A percentile compares a stretch with the other conserved stretches of the same genome.
Evolutionary conservation across 2,888 invertebrate species (phyloP).

Genomic region (Onchidella celtica): DNA sequence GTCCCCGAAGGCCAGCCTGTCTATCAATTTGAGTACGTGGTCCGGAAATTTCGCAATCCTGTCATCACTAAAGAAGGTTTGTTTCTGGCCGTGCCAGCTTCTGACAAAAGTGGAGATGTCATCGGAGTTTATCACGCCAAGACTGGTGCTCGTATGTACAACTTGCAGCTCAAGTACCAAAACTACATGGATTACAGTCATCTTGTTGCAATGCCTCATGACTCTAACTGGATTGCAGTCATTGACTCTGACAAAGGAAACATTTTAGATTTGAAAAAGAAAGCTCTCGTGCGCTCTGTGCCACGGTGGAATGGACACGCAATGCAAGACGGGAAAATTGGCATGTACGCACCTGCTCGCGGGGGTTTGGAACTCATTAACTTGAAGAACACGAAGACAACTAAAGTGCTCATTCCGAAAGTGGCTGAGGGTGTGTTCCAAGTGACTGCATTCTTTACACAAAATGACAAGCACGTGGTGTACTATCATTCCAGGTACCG

Average conservation of each 20-base stretch:
- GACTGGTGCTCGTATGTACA: slow-evolving; percentile 84
- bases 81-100: slow-evolving; percentile 84
- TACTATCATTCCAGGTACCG: slow-evolving; percentile 98
- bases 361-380: slow-evolving; percentile 95
- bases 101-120: slow-evolving; percentile 93
- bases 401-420: slow-evolving; percentile 92
- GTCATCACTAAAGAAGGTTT: slow-evolving; percentile 91
- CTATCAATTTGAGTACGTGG: slow-evolving; percentile 91
- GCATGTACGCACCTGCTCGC: slow-evolving; percentile 93
- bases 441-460: slow-evolving; percentile 93
- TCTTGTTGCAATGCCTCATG: slow-evolving; percentile 79
- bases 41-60: slow-evolving; percentile 88
- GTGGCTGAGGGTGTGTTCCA: slow-evolving; percentile 98
- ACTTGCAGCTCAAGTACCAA: slow-evolving; percentile 76
- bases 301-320: slow-evolving; percentile 93
- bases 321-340: slow-evolving; percentile 85
- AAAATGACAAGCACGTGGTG: slow-evolving; percentile 95
- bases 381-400: slow-evolving; percentile 92
- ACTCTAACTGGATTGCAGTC: slow-evolving; percentile 88
- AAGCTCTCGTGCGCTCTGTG: slow-evolving; percentile 91
- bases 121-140: slow-evolving; percentile 91
- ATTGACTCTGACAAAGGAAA: slow-evolving; percentile 92
- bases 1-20: slow-evolving; percentile 87
- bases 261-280: slow-evolving; percentile 93
- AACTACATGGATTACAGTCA: slow-evolving; percentile 76